Evolutionary conservation across 2,888 invertebrate genomes (phyloP).

Genomic region (Merodon equestris): DNA sequence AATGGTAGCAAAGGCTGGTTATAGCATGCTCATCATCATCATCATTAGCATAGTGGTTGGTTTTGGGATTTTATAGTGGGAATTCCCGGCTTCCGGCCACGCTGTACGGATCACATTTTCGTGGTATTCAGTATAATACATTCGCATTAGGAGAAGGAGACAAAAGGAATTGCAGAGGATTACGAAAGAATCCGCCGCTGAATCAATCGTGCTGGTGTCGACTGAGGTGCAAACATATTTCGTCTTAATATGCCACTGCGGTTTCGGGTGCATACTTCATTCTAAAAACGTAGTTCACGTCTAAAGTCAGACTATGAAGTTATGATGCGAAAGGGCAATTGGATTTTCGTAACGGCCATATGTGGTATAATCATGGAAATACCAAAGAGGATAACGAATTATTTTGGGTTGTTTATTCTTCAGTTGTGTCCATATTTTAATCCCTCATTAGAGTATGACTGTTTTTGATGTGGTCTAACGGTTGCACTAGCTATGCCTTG

Average conservation of each 20-base stretch:
- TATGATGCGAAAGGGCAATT: not conserved
- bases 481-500: no score
- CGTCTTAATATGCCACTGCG: constrained; percentile 28
- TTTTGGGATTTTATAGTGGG: constrained; percentile 31
- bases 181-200: constrained; percentile 17
- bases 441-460: not conserved
- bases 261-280: no score
- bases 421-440: not conserved
- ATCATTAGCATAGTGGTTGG: constrained; percentile 40
- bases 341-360: not conserved
- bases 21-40: constrained; percentile 41
- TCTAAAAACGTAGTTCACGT: no score
- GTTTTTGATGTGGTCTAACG: not conserved
- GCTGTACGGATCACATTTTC: constrained; percentile 32
- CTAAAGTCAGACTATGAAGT: not conserved
- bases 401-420: constrained; percentile 1
- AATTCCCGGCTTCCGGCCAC: constrained; percentile 60
- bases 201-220: constrained; percentile 12
- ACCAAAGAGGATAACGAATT: constrained; percentile 18
- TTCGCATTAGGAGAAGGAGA: not conserved
- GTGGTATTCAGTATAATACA: constrained; percentile 26
- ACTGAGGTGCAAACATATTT: constrained; percentile 46
- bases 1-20: constrained; percentile 45
- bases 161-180: constrained; percentile 43
- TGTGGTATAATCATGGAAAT: constrained; percentile 8